Base-by-base conservation (phyloP, 2,113 vertebrate genomes). In the Himantopus leucocephalus region DNA sequence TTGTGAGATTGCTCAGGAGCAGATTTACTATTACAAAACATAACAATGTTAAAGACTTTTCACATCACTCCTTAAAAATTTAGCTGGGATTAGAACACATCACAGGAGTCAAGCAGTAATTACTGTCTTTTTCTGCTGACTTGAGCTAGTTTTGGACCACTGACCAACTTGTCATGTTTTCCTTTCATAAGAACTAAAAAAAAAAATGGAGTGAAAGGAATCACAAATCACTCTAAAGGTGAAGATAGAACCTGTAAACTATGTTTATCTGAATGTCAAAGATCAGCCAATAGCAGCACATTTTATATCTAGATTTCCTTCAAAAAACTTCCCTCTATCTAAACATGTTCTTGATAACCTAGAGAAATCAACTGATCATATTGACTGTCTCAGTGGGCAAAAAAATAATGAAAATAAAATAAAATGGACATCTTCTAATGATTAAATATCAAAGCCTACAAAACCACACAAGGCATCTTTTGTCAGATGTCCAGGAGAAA, bases 251-350 rank as follows among this genome's bases (percentile, higher is more conserved):
- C 82, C 55, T 75, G 26, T 24, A 48, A 72, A 67, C 47, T 55
- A 26, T 67, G 39, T 90, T 97, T 76, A 79, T 81, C 47, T 78
- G 53, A 50, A 41, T 86, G 56, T 90, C 74, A 94, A 94, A 94
- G 50, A 76, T 80, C 79, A 94, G 48, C 67, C 43, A 53, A 34
- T 50, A 93, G 29, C 12, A 35, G 90, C 77, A 93, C 32, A 86
- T 73, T 79, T 89, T 50, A 13, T 77, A 82, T 15, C 48, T 27
- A 92, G 53, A 74, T 94, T 97, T 95, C 60, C 85, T 96, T 97
- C 56, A 35, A 91, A 91, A 95, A 93, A 72, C 30, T 93, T 17
- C 15, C 34, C 41, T 86, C 60, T 95, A 63, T 92, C 85, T 93
- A 66, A 95, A 94, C 55, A 60, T 23, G 29, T 55, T 39, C 29